These are phyloP conservation scores for Lasioglossum marginatum DNA, from an alignment of 2,888 invertebrate species.

Conservation along the genomic window DNA sequence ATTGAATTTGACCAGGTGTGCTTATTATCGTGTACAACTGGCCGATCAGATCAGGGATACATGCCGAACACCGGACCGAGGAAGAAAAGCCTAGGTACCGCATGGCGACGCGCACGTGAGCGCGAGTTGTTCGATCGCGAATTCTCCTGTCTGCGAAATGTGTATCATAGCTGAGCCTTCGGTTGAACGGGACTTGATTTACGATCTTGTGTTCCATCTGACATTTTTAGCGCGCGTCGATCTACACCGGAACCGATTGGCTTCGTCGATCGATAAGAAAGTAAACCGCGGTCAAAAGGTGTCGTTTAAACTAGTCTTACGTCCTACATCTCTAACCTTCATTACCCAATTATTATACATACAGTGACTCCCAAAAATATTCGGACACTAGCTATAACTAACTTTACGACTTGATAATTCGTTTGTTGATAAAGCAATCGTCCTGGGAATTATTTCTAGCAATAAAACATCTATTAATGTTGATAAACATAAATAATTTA, in stretches of 20 bases:
- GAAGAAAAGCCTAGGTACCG: not conserved
- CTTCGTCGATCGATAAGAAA: not conserved
- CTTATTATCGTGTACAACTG: constrained; percentile 63
- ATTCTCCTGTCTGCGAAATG: not conserved
- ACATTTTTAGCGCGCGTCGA: not conserved
- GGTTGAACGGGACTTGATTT: not conserved
- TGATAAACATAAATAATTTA: too few relatives aligned
- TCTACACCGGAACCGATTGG: not conserved
- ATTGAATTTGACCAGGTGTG: constrained; percentile 70
- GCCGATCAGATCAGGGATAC: constrained; percentile 7
- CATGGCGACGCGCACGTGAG: not conserved
- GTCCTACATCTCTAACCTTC: not conserved
- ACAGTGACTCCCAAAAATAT: too few relatives aligned
- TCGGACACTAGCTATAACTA: too few relatives aligned
- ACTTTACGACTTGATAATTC: too few relatives aligned
- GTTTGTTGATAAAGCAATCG: too few relatives aligned
- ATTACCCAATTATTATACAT: not conserved
- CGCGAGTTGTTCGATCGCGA: not conserved
- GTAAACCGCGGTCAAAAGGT: not conserved
- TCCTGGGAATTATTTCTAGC: too few relatives aligned
- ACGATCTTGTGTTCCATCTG: not conserved
- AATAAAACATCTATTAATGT: too few relatives aligned
- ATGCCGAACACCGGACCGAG: not conserved
- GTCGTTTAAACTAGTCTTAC: not conserved
- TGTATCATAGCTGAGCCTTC: not conserved